Evolutionary conservation across 2,113 vertebrate species (phyloP).

Genomic region (Mixornis gularis): DNA sequence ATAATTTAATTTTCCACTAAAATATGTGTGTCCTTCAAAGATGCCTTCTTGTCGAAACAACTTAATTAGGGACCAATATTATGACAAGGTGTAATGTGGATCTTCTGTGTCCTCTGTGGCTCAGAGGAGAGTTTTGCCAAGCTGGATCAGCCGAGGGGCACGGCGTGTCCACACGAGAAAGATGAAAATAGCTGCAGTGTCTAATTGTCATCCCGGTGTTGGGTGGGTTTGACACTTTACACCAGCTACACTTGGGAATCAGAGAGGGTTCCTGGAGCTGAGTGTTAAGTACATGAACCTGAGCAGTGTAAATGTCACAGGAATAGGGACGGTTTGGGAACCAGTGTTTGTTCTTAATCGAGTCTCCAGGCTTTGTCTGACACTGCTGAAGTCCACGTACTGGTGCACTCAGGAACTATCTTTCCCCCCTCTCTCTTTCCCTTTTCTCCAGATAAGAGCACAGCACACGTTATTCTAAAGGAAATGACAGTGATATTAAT

Average conservation of each 20-base stretch:
- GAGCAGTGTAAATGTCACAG: background rate
- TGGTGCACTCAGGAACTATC: background rate
- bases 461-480: constrained; percentile 6
- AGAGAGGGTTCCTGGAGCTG: background rate
- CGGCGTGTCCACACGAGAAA: accelerated
- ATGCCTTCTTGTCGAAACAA: background rate
- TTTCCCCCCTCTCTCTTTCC: background rate
- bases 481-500: constrained; percentile 34
- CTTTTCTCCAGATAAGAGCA: constrained; percentile 10
- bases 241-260: background rate
- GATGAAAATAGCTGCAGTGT: constrained; percentile 32
- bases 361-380: constrained; percentile 11
- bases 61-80: background rate
- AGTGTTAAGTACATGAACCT: constrained; percentile 6
- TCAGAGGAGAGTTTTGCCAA: background rate
- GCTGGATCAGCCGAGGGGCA: background rate
- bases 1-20: background rate
- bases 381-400: accelerated
- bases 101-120: background rate
- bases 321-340: background rate
- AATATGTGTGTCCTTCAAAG: background rate
- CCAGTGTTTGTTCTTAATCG: background rate
- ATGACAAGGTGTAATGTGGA: accelerated
- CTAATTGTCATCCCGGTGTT: background rate
- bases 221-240: background rate